A percentile compares a stretch with the other conserved stretches of the same genome.
Conservation (phyloP, 2,113 vertebrate genomes). For the Delphinus delphis region DNA sequence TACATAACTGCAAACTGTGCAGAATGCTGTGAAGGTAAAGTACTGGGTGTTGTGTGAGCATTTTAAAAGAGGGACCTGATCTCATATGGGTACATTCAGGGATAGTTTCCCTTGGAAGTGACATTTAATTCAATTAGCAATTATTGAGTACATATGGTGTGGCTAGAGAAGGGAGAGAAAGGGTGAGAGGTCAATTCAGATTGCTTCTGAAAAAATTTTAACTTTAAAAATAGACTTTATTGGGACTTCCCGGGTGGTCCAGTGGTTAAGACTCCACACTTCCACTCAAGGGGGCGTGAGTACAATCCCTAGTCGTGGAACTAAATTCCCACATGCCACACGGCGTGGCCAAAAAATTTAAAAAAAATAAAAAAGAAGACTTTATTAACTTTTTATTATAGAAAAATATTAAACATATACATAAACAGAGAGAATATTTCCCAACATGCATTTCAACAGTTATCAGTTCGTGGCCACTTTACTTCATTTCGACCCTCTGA, state of each 20-base stretch:
- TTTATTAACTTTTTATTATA: neutral
- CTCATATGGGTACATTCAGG: neutral
- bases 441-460: neutral
- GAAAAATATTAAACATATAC: neutral
- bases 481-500: neutral
- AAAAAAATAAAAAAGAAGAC: neutral
- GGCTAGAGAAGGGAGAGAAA: neutral
- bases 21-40: neutral
- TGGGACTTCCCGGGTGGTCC: neutral
- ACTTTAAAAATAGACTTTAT: neutral
- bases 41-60: neutral
- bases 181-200: neutral
- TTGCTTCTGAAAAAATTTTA: neutral
- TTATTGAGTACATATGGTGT: neutral
- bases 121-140: slow-evolving; percentile 1
- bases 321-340: neutral
- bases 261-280: neutral
- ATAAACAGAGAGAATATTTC: neutral
- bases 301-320: neutral
- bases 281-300: neutral
- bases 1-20: neutral
- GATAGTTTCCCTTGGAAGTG: neutral
- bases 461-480: neutral
- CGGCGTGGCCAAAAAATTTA: neutral
- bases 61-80: slow-evolving; percentile 16